Evolutionary conservation across 2,113 vertebrate species (phyloP).

Genomic region (Pituophis catenifer): DNA sequence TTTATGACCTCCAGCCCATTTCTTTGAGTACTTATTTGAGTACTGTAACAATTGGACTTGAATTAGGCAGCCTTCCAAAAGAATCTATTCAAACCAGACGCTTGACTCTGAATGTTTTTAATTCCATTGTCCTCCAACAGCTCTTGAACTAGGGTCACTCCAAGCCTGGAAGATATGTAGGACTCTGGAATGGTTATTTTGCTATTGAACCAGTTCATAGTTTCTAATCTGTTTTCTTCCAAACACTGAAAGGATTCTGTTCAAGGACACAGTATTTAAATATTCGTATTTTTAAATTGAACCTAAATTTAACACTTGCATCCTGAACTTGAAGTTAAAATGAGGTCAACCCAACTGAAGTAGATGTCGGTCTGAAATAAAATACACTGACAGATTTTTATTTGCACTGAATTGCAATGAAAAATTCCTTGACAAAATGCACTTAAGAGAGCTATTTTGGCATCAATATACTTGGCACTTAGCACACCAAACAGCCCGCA

Average conservation of each 20-base stretch:
- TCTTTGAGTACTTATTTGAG: neutral
- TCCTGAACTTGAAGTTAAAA: neutral
- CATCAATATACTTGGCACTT: neutral
- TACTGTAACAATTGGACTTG: neutral
- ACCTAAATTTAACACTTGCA: neutral
- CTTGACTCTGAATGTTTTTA: neutral
- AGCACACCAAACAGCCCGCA: neutral
- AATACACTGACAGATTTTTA: neutral
- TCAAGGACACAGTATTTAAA: neutral
- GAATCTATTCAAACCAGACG: neutral
- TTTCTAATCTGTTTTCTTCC: neutral
- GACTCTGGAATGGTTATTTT: neutral
- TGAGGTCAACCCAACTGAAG: neutral
- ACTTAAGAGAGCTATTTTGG: neutral
- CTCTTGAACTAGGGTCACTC: neutral
- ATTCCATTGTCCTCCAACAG: neutral
- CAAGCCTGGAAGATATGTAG: neutral
- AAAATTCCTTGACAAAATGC: conserved; percentile 1
- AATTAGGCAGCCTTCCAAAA: neutral
- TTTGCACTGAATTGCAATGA: neutral
- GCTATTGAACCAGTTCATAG: neutral
- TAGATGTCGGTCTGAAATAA: neutral
- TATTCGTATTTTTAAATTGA: neutral
- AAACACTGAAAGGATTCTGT: neutral
- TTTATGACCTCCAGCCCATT: neutral